A percentile compares a stretch with the other conserved stretches of the same genome.
phyloP scores from a whole-genome alignment of 92 coral and sea anemone species.

The Porites rus region DNA sequence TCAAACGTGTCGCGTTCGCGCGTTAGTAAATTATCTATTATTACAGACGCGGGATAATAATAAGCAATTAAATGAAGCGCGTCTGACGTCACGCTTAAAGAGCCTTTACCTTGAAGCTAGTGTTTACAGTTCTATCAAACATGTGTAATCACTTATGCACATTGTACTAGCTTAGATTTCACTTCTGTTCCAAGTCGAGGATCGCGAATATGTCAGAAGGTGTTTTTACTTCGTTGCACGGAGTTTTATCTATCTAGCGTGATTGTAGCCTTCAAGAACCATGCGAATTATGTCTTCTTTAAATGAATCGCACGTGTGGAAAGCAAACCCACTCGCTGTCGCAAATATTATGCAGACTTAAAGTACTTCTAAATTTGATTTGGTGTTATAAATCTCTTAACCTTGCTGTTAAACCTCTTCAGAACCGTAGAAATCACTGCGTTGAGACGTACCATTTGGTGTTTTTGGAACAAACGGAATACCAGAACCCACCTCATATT shows the following conservation, averaged over 20 bases:
- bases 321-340: slow-evolving; percentile 53
- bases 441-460: slow-evolving; percentile 43
- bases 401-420: slow-evolving; percentile 71
- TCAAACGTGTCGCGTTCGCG: slow-evolving; percentile 26
- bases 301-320: slow-evolving; percentile 53
- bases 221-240: slow-evolving; percentile 37
- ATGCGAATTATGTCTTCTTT: slow-evolving; percentile 23
- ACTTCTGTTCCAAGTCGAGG: slow-evolving; percentile 32
- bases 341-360: slow-evolving; percentile 50
- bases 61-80: slow-evolving; percentile 77
- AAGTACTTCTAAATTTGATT: slow-evolving; percentile 38
- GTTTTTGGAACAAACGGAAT: slow-evolving; percentile 16
- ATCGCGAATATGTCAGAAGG: slow-evolving; percentile 39
- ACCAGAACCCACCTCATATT: not conserved
- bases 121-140: slow-evolving; percentile 54
- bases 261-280: slow-evolving; percentile 9
- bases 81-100: slow-evolving; percentile 56
- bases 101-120: slow-evolving; percentile 8
- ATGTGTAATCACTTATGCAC: slow-evolving; percentile 50
- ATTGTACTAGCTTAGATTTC: slow-evolving; percentile 49
- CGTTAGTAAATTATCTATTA: slow-evolving; percentile 43
- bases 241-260: slow-evolving; percentile 4
- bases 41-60: slow-evolving; percentile 56
- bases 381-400: slow-evolving; percentile 58
- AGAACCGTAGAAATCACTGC: slow-evolving; percentile 62